phyloP scores from a whole-genome alignment of 2,797 vertebrate species.

The Falco biarmicus region DNA sequence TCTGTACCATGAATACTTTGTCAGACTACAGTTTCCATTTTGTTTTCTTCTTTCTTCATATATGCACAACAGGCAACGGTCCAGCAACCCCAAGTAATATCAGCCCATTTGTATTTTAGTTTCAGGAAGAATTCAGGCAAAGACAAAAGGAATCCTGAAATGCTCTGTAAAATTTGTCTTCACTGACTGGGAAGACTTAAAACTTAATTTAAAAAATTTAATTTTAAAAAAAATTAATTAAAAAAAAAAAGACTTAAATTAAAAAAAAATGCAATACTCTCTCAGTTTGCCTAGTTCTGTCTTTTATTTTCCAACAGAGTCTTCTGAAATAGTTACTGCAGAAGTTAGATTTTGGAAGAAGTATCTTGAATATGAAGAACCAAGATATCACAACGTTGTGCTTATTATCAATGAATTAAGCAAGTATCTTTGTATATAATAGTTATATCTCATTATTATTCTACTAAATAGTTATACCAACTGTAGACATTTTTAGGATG shows the following conservation, averaged over 20 bases:
- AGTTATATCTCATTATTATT: background rate
- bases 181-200: background rate
- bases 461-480: background rate
- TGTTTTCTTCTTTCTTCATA: background rate
- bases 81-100: background rate
- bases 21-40: background rate
- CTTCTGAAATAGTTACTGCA: background rate
- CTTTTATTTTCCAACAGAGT: background rate
- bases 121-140: background rate
- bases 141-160: background rate
- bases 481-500: background rate
- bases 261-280: fast-evolving
- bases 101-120: background rate
- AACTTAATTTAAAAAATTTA: no score
- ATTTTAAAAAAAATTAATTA: no score
- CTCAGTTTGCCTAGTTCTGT: background rate
- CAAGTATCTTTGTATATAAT: background rate
- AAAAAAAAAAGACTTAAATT: background rate
- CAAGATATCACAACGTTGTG: background rate
- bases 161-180: background rate
- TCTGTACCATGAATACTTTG: background rate
- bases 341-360: background rate
- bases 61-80: background rate
- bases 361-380: background rate
- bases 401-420: background rate